Evolutionary conservation across 2,113 vertebrate genomes (phyloP).

Genomic region (Nannospalax galili): DNA sequence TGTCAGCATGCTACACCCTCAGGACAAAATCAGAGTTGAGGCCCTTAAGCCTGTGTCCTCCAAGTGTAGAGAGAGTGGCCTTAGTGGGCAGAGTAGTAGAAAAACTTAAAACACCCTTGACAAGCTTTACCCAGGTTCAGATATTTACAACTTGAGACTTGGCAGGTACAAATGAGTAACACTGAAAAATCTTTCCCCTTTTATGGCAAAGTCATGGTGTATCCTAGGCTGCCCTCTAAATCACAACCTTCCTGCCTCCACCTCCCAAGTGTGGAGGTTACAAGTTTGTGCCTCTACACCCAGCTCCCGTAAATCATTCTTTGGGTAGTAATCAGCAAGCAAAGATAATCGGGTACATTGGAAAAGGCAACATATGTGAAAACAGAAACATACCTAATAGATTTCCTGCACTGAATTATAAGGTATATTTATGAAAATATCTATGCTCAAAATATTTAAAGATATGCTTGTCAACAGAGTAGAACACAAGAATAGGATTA

Average conservation of each 20-base stretch:
- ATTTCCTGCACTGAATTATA: background rate
- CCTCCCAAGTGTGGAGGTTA: background rate
- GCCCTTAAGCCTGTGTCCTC: too few relatives aligned
- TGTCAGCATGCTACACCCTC: background rate
- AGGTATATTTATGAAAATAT: background rate
- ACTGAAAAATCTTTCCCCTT: too few relatives aligned
- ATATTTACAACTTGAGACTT: background rate
- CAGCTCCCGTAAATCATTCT: background rate
- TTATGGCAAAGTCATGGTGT: background rate
- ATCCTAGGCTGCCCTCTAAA: background rate
- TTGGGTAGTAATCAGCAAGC: background rate
- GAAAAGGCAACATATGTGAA: background rate
- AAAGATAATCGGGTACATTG: background rate
- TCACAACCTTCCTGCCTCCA: background rate
- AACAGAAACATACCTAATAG: background rate
- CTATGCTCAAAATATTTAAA: constrained; percentile 21
- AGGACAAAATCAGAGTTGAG: background rate
- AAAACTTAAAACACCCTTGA: background rate
- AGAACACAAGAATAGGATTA: background rate
- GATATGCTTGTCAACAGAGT: background rate
- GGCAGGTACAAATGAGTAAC: background rate
- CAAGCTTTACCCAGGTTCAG: background rate
- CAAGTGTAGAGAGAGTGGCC: background rate
- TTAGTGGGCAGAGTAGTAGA: background rate
- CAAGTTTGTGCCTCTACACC: background rate